Base-by-base conservation (phyloP, 2,113 vertebrate species). In the Bagarius yarrelli region DNA sequence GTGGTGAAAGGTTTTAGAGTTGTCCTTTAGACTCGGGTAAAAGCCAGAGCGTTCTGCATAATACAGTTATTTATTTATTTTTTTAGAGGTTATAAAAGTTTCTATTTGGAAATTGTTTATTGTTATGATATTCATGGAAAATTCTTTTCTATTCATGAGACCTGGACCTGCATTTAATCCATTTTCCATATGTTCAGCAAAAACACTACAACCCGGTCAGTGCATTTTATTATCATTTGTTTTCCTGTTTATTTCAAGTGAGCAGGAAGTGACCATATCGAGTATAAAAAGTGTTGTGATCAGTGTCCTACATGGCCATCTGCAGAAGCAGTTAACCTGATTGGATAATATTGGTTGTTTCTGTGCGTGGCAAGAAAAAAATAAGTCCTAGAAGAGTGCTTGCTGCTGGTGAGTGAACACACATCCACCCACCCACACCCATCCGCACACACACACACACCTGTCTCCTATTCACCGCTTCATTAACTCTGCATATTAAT, bases 401-500 rank as follows among this genome's bases (percentile, higher is more conserved):
- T 67, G 67, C 61, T 64, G 56, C 44, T 53, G 56, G 21, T 53
- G 30, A 4, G 32, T 30, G 44, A 60, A 34, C 56, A 61, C 56
- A 72, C 30, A 32, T 32, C 21, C 56, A n/a, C 36, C 34, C 44
- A 52, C 69, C 1, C 6, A 59, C 66, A 50, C 19, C 27, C 59
- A 52, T 44, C 63, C 76, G 30, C 34, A 59, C 76, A 53, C 61
- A 78, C 76, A 67, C 36, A 47, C 47, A 78, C 76, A 79, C 77
- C 80, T 81, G 80, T 81, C 72, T 81, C 61, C 52, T 59, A 81
- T 76, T 82, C 80, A 76, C 73, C 76, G 80, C 80, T 76, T 82
- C 80, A 82, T 82, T 82, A 82, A 67, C 80, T 82, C 73, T 76
- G 80, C 80, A 82, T 82, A 82, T 82, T 82, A 82, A 82, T 67